phyloP scores from a whole-genome alignment of 2,113 vertebrate species.

The Falcunculus frontatus region DNA sequence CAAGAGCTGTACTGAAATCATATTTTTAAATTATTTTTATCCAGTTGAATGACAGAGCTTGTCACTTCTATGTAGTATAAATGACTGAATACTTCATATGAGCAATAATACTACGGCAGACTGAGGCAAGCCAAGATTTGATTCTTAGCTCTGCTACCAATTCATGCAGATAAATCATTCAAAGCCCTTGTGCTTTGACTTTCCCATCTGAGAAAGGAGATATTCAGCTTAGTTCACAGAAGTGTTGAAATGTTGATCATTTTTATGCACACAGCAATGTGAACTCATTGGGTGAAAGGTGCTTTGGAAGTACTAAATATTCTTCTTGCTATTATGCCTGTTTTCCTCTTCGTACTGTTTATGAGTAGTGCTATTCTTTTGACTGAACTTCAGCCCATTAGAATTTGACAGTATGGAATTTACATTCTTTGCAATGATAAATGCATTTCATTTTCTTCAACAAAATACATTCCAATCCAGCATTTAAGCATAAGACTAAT shows the following conservation, averaged over 20 bases:
- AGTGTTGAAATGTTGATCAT: conserved; percentile 45
- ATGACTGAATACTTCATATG: conserved; percentile 21
- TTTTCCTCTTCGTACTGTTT: not conserved
- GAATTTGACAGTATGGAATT: conserved; percentile 9
- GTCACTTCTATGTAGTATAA: not conserved
- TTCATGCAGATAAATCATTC: conserved; percentile 55
- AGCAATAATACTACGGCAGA: conserved; percentile 16
- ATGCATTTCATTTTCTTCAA: conserved; percentile 16
- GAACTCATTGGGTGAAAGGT: not conserved
- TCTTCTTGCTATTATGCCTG: not conserved
- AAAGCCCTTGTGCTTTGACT: conserved; percentile 41
- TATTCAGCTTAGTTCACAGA: conserved; percentile 42
- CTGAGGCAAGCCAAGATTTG: conserved; percentile 5
- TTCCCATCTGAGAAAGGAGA: conserved; percentile 41
- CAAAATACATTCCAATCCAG: not conserved
- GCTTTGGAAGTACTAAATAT: conserved; percentile 8
- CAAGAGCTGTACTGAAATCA: not conserved
- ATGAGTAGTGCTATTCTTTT: not conserved
- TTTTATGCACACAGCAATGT: not conserved
- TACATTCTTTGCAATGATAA: conserved; percentile 21
- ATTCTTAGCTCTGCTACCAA: conserved; percentile 33
- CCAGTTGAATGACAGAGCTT: conserved; percentile 24
- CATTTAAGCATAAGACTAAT: not conserved
- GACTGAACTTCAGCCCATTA: conserved; percentile 18
- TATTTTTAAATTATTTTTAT: conserved; percentile 24